Base-by-base conservation (phyloP, 2,888 invertebrate species). In the Abscondita cerata region DNA sequence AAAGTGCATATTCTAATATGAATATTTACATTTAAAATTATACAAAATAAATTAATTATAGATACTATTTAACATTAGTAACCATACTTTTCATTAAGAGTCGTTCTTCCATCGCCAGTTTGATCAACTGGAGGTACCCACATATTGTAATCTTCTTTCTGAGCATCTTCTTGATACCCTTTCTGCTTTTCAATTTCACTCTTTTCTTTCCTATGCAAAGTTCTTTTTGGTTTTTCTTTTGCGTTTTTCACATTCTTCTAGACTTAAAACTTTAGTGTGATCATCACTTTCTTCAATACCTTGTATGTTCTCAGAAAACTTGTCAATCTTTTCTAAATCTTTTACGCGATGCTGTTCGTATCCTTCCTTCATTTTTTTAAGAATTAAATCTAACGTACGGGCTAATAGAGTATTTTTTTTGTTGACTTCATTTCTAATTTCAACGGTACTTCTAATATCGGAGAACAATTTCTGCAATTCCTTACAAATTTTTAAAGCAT, bases 81-180 rank as follows among this genome's bases (percentile, higher is more conserved):
- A 13, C 92, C 92, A 76, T 84, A 88, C 80, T 90, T 92, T 34
- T 89, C 88, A 80, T 93, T 93, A 34, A 93, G 82, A 70, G 83
- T 84, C 1, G 92, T 93, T 69, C 86, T 83, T 3, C 93, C 93
- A 80, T 93, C 93, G 0, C 92, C 92, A 44, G 84, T 84, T 80
- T 93, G 93, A 74, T 86, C 84, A 68, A 80, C 72, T 0, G 93
- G 93, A 2, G 93, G 93, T 38, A 91, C 79, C 93, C 94, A 93
- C 73, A 87, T 87, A 6, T 87, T 88, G 77, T 90, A 92, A 74
- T 91, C 87, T 59, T 86, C 86, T 15, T 77, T 80, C 31, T 80
- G 75, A 9, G 83, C 81, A 57, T 84, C 81, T 67, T 83, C 83
- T 48, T 77, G 80, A 63, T 80, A 78, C 0, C 78, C 78, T 63